phyloP scores from a whole-genome alignment of 2,113 vertebrate species.

The Zosterops borbonicus region DNA sequence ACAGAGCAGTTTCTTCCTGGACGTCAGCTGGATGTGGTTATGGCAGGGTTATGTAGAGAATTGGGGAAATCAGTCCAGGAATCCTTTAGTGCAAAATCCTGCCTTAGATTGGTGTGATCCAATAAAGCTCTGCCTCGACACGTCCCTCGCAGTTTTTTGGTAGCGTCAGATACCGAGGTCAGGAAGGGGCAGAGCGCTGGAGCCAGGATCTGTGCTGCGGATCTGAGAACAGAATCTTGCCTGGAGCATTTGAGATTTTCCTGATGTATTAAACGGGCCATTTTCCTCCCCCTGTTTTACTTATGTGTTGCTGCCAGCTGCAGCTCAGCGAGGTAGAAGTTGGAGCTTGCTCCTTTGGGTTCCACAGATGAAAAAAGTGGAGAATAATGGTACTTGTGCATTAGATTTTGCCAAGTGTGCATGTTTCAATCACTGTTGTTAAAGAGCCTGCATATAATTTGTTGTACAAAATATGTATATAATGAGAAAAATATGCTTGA shows the following conservation, averaged over 20 bases:
- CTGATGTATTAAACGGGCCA: background rate
- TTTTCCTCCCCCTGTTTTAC: constrained; percentile 21
- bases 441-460: background rate
- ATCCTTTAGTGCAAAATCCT: constrained; percentile 36
- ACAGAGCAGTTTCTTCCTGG: constrained; percentile 59
- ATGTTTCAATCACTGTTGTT: constrained; percentile 2
- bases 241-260: constrained; percentile 47
- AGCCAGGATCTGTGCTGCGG: constrained; percentile 19
- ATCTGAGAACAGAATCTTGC: constrained; percentile 60
- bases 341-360: constrained; percentile 33
- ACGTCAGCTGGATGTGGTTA: constrained; percentile 14
- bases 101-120: constrained; percentile 27
- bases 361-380: background rate
- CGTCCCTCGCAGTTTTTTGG: background rate
- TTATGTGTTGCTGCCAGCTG: constrained; percentile 48
- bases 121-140: constrained; percentile 29
- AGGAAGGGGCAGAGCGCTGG: constrained; percentile 20
- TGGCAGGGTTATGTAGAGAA: background rate
- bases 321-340: constrained; percentile 26
- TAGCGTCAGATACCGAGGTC: background rate
- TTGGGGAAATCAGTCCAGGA: constrained; percentile 1
- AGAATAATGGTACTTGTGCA: background rate
- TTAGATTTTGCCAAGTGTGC: constrained; percentile 18
- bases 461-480: background rate
- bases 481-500: constrained; percentile 10